Evolutionary conservation across 2,113 vertebrate genomes (phyloP).

Genomic region (Todiramphus chloris): DNA sequence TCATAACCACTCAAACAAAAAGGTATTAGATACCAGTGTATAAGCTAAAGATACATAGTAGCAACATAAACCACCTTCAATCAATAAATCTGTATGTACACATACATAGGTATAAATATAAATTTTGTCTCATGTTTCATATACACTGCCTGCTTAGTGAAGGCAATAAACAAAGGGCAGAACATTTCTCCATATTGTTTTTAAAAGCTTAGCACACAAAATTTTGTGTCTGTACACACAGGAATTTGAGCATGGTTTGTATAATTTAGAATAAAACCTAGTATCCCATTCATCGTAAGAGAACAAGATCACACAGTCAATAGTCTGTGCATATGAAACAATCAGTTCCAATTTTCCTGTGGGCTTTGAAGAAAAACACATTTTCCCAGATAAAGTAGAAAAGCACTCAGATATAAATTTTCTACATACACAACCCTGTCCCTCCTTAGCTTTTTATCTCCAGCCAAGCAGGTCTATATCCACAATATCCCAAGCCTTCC

Average conservation of each 20-base stretch:
- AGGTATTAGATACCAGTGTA: background rate
- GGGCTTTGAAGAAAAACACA: background rate
- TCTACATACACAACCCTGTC: background rate
- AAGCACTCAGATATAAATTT: background rate
- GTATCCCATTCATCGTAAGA: background rate
- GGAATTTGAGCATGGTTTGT: background rate
- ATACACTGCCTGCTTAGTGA: background rate
- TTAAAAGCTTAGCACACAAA: background rate
- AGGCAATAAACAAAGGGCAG: background rate
- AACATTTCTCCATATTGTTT: background rate
- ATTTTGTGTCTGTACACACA: accelerated
- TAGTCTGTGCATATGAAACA: background rate
- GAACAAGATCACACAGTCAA: background rate
- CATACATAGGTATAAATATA: accelerated
- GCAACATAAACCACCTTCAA: background rate
- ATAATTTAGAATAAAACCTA: background rate
- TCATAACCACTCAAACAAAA: background rate
- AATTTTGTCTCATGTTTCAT: background rate
- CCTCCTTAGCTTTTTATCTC: background rate
- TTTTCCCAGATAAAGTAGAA: background rate
- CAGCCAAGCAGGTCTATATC: background rate
- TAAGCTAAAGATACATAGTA: background rate
- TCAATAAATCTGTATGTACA: background rate
- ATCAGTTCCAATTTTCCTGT: background rate
- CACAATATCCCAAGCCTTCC: background rate